Conservation (phyloP, 2,797 vertebrate genomes). For the Sebastes melanostomus region DNA sequence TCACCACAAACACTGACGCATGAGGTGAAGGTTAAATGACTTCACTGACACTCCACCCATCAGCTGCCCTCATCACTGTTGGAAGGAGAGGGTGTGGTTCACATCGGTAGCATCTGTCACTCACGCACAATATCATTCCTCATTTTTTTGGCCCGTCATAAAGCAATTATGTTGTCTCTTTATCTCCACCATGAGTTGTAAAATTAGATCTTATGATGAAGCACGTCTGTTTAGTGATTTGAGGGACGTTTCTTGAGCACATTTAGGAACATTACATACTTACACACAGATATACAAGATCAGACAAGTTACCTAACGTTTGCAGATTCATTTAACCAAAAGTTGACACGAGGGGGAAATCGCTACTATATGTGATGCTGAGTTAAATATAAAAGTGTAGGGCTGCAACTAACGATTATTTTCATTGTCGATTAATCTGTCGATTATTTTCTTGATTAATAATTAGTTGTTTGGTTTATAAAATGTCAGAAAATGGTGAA, state of each 20-base stretch:
- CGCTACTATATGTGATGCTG: background rate
- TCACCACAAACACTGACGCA: background rate
- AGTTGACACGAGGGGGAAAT: background rate
- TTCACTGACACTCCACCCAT: slow-evolving; percentile 24
- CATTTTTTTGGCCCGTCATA: background rate
- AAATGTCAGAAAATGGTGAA: too few species aligned
- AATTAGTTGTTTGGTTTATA: too few species aligned
- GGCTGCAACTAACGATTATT: too few species aligned
- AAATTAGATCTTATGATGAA: background rate
- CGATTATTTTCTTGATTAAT: too few species aligned
- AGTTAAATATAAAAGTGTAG: background rate
- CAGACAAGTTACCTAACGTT: background rate
- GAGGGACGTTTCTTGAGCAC: background rate
- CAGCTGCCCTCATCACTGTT: slow-evolving; percentile 3
- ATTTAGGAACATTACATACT: background rate
- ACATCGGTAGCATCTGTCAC: background rate
- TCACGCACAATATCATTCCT: background rate
- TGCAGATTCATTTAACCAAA: background rate
- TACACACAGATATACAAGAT: background rate
- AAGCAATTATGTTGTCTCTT: background rate
- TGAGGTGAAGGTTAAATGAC: slow-evolving; percentile 7
- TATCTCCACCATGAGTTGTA: background rate
- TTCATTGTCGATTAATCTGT: too few species aligned
- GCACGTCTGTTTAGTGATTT: background rate
- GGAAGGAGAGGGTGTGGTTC: slow-evolving; percentile 21